These are phyloP conservation scores for Tuberolachnus salignus DNA, from an alignment of 2,888 invertebrate genomes.

Conservation along the genomic window DNA sequence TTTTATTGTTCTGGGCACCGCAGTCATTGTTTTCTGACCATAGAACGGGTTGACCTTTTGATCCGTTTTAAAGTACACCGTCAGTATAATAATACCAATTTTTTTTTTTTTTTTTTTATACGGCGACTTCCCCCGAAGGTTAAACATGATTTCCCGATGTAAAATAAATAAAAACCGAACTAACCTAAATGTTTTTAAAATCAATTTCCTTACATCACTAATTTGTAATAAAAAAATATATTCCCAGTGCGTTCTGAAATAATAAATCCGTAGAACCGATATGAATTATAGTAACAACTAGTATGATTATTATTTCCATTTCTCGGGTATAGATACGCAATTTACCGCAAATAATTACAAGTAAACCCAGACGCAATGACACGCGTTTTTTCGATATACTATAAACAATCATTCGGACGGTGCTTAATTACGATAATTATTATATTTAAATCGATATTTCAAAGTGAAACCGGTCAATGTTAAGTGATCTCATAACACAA, in stretches of 20 bases:
- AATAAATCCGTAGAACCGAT: no score
- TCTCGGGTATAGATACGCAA: no score
- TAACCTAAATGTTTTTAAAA: no score
- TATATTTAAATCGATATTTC: background rate
- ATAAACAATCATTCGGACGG: background rate
- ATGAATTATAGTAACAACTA: no score
- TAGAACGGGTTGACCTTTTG: conserved; percentile 40
- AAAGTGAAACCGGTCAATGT: conserved; percentile 17
- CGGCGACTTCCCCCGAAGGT: conserved; percentile 35
- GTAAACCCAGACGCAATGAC: no score
- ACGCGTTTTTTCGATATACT: background rate
- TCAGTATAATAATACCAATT: conserved; percentile 35
- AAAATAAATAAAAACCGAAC: no score
- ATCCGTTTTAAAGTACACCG: conserved; percentile 4
- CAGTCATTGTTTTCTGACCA: conserved; percentile 25
- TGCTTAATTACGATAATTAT: background rate
- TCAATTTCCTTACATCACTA: no score
- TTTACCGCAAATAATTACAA: no score
- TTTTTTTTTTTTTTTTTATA: background rate
- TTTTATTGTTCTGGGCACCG: conserved; percentile 25
- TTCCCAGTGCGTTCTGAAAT: no score
- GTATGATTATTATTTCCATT: no score
- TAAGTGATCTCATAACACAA: conserved; percentile 14
- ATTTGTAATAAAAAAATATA: no score
- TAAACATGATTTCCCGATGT: background rate